Evolutionary conservation across 2,797 vertebrate species (phyloP).

Genomic region (Sebastes nivosus): DNA sequence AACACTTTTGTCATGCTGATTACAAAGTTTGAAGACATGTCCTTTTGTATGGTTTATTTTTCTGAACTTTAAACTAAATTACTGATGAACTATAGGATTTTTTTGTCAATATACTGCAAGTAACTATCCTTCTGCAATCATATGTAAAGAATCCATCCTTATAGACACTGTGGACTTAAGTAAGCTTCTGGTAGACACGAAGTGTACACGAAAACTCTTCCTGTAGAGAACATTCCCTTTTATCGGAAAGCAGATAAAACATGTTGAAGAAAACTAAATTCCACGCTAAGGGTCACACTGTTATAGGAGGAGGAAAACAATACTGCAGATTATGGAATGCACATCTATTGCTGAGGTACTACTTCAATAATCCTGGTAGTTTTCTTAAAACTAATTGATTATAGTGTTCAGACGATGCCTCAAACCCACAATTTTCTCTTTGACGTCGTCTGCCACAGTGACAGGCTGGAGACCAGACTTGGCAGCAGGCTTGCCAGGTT

Average conservation of each 20-base stretch:
- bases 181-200: neutral
- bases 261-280: neutral
- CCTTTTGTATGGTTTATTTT: neutral
- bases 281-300: neutral
- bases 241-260: neutral
- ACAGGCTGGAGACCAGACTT: conserved; percentile 84
- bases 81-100: neutral
- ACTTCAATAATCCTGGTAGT: neutral
- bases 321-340: neutral
- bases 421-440: conserved; percentile 85
- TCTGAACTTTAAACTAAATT: neutral
- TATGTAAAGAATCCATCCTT: neutral
- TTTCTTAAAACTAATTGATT: neutral
- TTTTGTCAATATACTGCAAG: neutral
- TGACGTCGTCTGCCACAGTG: conserved; percentile 84
- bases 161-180: neutral
- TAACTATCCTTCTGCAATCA: neutral
- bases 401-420: neutral
- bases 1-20: neutral
- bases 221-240: neutral
- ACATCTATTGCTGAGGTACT: neutral
- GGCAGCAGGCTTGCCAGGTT: conserved; percentile 77
- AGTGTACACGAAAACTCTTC: neutral
- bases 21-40: neutral
- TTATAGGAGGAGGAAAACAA: neutral